These are phyloP conservation scores for Coremacera marginata DNA, from an alignment of 2,888 invertebrate genomes.

Conservation along the genomic window DNA sequence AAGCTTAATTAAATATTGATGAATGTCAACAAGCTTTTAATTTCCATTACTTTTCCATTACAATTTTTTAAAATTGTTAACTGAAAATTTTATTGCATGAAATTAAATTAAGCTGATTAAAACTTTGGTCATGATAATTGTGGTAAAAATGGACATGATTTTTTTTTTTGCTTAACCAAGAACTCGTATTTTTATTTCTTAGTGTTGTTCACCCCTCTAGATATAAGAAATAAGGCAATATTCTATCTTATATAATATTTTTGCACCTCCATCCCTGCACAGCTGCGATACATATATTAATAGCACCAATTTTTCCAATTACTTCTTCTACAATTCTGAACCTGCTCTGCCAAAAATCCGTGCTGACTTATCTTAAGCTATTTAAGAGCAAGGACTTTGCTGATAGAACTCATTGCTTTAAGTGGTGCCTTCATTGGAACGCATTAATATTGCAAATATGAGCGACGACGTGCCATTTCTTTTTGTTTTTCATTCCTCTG, in stretches of 20 bases:
- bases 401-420: slow-evolving; percentile 38
- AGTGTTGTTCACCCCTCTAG: no score
- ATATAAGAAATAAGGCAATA: no score
- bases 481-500: neutral
- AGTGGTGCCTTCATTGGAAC: slow-evolving; percentile 38
- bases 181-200: no score
- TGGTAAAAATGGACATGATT: no score
- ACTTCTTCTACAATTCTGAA: neutral
- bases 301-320: slow-evolving; percentile 42
- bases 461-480: slow-evolving; percentile 39
- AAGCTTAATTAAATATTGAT: no score
- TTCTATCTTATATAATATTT: neutral
- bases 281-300: slow-evolving; percentile 16
- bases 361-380: slow-evolving; percentile 16
- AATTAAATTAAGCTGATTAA: no score
- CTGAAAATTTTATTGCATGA: no score
- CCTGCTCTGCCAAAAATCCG: neutral
- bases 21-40: no score
- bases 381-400: slow-evolving; percentile 13
- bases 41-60: no score
- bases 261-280: neutral
- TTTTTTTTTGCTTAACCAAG: no score
- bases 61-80: no score
- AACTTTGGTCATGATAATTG: no score
- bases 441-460: slow-evolving; percentile 41